Percentiles rank a stretch among this genome's conserved stretches.
These are phyloP conservation scores for Orthosia gracilis DNA, from an alignment of 2,888 invertebrate genomes.

Conservation along the genomic window DNA sequence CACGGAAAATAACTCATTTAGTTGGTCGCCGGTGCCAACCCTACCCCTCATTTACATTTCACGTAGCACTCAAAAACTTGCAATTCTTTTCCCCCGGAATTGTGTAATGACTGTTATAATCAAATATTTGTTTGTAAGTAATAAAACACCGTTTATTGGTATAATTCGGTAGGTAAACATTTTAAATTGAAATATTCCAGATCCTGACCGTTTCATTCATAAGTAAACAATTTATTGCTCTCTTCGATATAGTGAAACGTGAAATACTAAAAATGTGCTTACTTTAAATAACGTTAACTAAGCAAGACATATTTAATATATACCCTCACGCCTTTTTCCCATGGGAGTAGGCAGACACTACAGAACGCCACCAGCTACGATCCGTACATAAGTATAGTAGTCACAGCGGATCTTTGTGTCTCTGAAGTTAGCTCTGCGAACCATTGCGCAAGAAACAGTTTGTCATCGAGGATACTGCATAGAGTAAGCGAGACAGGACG, in stretches of 20 bases:
- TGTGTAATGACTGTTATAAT: slow-evolving; percentile 8
- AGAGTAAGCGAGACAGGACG: too few species aligned
- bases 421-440: too few species aligned
- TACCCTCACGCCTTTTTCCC: too few species aligned
- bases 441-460: too few species aligned
- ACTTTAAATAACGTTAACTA: background rate
- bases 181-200: background rate
- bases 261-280: background rate
- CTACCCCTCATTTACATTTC: slow-evolving; percentile 58
- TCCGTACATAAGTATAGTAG: too few species aligned
- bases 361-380: too few species aligned
- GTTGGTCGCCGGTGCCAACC: slow-evolving; percentile 57
- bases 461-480: too few species aligned
- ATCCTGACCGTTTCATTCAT: too few species aligned
- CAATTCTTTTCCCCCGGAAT: slow-evolving; percentile 40
- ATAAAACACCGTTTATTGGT: background rate
- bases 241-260: background rate
- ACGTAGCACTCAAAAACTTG: slow-evolving; percentile 51
- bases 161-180: background rate
- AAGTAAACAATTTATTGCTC: background rate
- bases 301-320: too few species aligned
- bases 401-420: too few species aligned
- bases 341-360: too few species aligned
- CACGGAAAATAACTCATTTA: slow-evolving; percentile 71
- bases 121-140: slow-evolving; percentile 18